A percentile compares a stretch with the other conserved stretches of the same genome.
phyloP scores from a whole-genome alignment of 2,113 vertebrate genomes.

The Turnix velox region DNA sequence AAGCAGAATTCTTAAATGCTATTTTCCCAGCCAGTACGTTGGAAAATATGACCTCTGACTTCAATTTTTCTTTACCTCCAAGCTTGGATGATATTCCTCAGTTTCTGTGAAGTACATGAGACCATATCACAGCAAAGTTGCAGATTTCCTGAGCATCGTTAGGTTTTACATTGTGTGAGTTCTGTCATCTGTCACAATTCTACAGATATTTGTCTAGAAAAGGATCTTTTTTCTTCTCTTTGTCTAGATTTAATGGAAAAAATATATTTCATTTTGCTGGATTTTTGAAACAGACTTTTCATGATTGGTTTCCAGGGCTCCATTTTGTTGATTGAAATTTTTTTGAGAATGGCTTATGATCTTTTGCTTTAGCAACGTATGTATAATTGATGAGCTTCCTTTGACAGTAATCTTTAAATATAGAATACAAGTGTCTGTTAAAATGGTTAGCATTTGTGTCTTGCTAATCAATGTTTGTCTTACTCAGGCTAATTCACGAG shows the following conservation, averaged over 20 bases:
- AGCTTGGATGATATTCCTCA: neutral
- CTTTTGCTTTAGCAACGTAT: neutral
- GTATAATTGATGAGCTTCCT: neutral
- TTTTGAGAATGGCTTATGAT: neutral
- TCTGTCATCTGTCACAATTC: neutral
- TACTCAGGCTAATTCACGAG: neutral
- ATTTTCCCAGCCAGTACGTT: neutral
- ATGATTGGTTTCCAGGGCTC: neutral
- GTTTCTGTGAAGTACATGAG: neutral
- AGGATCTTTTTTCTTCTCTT: neutral
- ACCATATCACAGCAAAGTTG: neutral
- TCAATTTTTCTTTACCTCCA: neutral
- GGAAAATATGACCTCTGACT: neutral
- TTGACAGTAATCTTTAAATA: conserved; percentile 16
- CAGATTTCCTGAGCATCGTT: neutral
- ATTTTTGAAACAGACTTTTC: neutral
- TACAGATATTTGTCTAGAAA: neutral
- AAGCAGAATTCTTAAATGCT: neutral
- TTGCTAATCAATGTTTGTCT: too few relatives aligned
- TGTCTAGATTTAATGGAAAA: neutral
- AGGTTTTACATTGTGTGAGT: neutral
- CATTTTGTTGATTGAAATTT: neutral
- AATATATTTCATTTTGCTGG: neutral
- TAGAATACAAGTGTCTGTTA: neutral
- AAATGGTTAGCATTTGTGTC: too few relatives aligned